Evolutionary conservation across 1,140 invertebrate genomes (phyloP), one percentile per base, ranked within the genome.

Genomic region (Microplitis demolitor): DNA sequence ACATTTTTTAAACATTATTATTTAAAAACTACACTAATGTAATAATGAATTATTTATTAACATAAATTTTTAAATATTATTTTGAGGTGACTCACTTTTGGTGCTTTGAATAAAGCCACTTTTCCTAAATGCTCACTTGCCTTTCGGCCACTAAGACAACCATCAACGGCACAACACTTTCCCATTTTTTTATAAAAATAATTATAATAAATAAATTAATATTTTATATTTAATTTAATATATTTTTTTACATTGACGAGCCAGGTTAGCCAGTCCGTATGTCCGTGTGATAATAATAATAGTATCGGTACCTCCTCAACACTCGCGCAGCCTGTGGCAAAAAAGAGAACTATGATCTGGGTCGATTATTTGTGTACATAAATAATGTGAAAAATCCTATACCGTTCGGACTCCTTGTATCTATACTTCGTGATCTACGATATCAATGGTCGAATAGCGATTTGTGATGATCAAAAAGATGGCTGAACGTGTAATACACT

Each of bases 21-120:
- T 6, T 45, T 45, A 8, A 62, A 62, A 62, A 62, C 24, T 62
- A 62, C 24, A 62, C 35, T 13, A 62, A 34, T 24, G 4, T 34
- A 34, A 6, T 4, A 62, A 62, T 62, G 4, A 62, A n/a, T 62
- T 62, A 31, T 34, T 62, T 4, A 35, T 62, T 45, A 31, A 62
- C 61, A 62, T 11, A 34, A 24, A 62, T 31, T 62, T 62, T 34
- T 31, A 31, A 62, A 56, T 62, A 62, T 62, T 62, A 62, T 62
- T 62, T 34, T 62, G 61, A 62, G 33, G 61, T 62, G 34, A 62
- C 61, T 62, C 61, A 62, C 16, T 62, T 62, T 62, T 62, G 61
- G 61, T 62, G 24, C 61, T 62, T 62, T 62, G 9, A 62, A 62
- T 62, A 62, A 62, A 62, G 61, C 61, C 33, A 62, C 61, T 62